These are phyloP conservation scores for Caligus rogercresseyi DNA, from an alignment of 1,140 invertebrate genomes.

Conservation along the genomic window DNA sequence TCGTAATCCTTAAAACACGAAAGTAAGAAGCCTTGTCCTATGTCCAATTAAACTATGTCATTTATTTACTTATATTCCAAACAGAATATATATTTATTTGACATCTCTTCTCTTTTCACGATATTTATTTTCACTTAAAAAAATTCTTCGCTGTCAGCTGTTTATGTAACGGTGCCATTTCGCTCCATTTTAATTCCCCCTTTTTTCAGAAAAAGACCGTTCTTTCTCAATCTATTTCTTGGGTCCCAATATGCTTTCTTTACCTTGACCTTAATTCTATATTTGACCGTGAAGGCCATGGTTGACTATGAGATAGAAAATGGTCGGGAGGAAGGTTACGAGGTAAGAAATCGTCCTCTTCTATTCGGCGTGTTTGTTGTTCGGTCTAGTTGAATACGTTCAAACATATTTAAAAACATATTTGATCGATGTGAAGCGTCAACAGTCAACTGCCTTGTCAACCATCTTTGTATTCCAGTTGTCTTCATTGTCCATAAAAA, in stretches of 20 bases:
- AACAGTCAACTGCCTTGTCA: too few species aligned
- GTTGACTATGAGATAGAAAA: background rate
- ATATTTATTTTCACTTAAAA: background rate
- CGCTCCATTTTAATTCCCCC: background rate
- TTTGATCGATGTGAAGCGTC: too few species aligned
- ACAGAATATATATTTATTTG: background rate
- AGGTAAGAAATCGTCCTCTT: too few species aligned
- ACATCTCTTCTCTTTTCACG: background rate
- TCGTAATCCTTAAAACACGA: background rate
- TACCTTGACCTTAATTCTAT: background rate
- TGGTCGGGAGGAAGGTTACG: background rate
- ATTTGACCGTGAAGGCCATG: background rate
- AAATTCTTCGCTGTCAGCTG: background rate
- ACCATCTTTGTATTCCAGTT: too few species aligned
- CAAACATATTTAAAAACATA: too few species aligned
- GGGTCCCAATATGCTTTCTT: background rate
- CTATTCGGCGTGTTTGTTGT: too few species aligned
- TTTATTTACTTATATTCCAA: background rate
- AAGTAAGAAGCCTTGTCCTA: background rate
- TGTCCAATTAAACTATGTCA: background rate
- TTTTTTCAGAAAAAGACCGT: background rate
- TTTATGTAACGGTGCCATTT: background rate
- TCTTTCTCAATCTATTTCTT: background rate
- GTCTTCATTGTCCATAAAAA: too few species aligned
- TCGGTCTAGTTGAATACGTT: too few species aligned